phyloP scores from a whole-genome alignment of 2,113 vertebrate genomes.

The Lepus europaeus region DNA sequence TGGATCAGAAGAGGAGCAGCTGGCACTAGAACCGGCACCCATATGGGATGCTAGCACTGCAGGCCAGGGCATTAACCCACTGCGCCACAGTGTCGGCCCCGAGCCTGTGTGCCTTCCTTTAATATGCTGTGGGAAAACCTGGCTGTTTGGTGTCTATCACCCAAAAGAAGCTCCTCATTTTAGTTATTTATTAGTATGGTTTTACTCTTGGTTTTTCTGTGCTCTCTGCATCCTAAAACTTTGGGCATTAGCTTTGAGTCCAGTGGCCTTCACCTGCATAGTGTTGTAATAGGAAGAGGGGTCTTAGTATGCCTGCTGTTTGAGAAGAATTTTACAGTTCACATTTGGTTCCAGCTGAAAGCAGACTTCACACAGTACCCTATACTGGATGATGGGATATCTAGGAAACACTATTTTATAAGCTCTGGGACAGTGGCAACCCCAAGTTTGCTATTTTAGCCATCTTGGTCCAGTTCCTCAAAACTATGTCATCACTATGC shows the following conservation, averaged over 20 bases:
- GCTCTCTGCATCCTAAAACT: not conserved
- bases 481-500: not conserved
- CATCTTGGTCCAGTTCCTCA: not conserved
- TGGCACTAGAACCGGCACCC: no score
- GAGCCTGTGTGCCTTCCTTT: no score
- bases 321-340: not conserved
- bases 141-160: not conserved
- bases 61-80: no score
- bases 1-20: no score
- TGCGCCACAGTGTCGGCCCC: not conserved
- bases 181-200: not conserved
- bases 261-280: rapidly evolving
- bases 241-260: not conserved
- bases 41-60: no score
- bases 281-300: rapidly evolving
- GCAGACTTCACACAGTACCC: no score
- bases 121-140: not conserved
- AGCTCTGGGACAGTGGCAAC: not conserved
- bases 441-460: not conserved
- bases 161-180: not conserved
- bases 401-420: not conserved
- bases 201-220: not conserved
- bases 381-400: not conserved
- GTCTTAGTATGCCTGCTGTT: not conserved
- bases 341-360: not conserved